These are phyloP conservation scores for Cynoglossus semilaevis DNA, from an alignment of 2,113 vertebrate species.

Conservation along the genomic window DNA sequence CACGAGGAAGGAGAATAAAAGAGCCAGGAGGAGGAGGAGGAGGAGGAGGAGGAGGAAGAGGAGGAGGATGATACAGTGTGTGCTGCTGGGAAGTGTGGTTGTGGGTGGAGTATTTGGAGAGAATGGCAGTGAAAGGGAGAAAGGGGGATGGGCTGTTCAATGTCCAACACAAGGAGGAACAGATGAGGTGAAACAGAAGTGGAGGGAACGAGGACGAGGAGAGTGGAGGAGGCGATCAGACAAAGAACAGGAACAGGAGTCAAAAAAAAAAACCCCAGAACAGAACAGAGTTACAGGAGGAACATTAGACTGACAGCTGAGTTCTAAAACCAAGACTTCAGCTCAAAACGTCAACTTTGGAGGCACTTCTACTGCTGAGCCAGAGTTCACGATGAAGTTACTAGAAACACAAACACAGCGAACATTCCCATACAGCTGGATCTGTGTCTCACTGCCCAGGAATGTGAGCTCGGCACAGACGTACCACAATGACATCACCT, in stretches of 20 bases:
- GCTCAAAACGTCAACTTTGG: not conserved
- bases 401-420: constrained; percentile 25
- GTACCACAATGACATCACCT: constrained; percentile 74
- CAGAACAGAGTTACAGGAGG: not conserved
- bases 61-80: constrained; percentile 43
- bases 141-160: constrained; percentile 58
- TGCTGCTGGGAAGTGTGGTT: constrained; percentile 44
- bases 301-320: constrained; percentile 8
- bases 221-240: constrained; percentile 35
- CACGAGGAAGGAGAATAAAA: constrained; percentile 52
- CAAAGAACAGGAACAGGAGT: constrained; percentile 37
- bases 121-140: constrained; percentile 23
- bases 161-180: constrained; percentile 68
- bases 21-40: constrained; percentile 9
- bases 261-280: no score
- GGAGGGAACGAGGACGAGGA: constrained; percentile 42
- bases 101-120: constrained; percentile 51
- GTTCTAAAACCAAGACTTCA: not conserved
- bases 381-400: constrained; percentile 3
- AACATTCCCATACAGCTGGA: constrained; percentile 45
- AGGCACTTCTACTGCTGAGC: not conserved
- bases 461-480: constrained; percentile 61
- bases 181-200: constrained; percentile 62
- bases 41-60: constrained; percentile 6
- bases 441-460: constrained; percentile 67